Percentiles rank a stretch among this genome's conserved stretches.
These are phyloP conservation scores for Crossaster papposus DNA, from an alignment of 53 echinoderm and acorn worm species.

Conservation along the genomic window DNA sequence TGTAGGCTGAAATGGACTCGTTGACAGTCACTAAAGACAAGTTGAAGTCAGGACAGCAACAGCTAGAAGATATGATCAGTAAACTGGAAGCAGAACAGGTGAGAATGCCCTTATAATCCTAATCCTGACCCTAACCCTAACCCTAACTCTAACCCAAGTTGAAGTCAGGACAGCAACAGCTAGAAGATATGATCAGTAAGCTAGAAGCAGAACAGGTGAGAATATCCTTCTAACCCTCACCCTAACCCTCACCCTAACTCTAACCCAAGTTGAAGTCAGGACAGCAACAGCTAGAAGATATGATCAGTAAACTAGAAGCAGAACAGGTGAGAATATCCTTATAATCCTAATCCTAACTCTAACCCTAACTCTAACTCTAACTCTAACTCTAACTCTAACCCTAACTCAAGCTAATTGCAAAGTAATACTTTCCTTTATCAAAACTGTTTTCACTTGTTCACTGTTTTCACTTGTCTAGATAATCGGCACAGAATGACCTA, in stretches of 20 bases:
- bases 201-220: slow-evolving; percentile 81
- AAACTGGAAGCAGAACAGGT: slow-evolving; percentile 84
- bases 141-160: too few relatives aligned
- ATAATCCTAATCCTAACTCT: too few relatives aligned
- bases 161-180: slow-evolving; percentile 78
- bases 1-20: slow-evolving; percentile 88
- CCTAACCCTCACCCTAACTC: too few relatives aligned
- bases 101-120: not conserved
- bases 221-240: not conserved
- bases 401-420: too few relatives aligned
- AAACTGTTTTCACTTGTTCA: too few relatives aligned
- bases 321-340: slow-evolving; percentile 65
- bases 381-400: too few relatives aligned
- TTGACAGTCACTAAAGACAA: slow-evolving; percentile 81
- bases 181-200: slow-evolving; percentile 83
- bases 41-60: slow-evolving; percentile 79
- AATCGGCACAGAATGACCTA: not conserved
- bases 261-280: slow-evolving; percentile 81
- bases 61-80: slow-evolving; percentile 84
- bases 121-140: too few relatives aligned
- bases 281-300: slow-evolving; percentile 83
- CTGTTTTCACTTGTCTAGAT: too few relatives aligned
- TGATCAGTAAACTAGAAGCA: slow-evolving; percentile 75
- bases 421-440: too few relatives aligned
- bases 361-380: too few relatives aligned